Base-by-base conservation (phyloP, 2,888 invertebrate genomes). In the Neocrepidodera transversa region DNA sequence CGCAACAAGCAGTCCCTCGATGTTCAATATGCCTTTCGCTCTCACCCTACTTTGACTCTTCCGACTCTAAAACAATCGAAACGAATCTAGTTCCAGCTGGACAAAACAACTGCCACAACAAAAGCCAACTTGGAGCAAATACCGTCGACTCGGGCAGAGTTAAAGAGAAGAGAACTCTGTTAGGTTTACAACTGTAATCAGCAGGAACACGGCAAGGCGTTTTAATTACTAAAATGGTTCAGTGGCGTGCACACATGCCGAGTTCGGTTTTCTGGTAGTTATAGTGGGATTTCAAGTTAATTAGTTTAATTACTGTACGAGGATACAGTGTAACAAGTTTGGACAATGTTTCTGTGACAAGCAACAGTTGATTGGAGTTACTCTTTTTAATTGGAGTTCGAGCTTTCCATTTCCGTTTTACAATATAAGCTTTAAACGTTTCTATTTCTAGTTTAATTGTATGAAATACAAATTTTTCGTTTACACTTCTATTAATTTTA, bases 181-280 rank as follows among this genome's bases (percentile, higher is more conserved):
- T 51, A 55, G 62, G 58, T 51, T 62, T 55, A 62, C 61, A 53
- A 53, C 51, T 58, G 62, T 58, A 62, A 58, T 62, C 62, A 62
- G 58, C 42, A 51, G 55, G 26, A 58, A 50, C 62, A 60, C 56
- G 60, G 55, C 55, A 13, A 56, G 47, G 40, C 60, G 58, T 42
- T 48, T 49, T 55, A 48, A 49, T 48, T 48, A 49, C 55, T 40
- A 28, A 49, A 42, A 55, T 48, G 38, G 11, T 10, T 10, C 55
- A 58, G 57, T 36, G 50, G 50, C 57, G 50, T 43, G 18, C 14
- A 13, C 8, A 20, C 5, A 16, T 38, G 13, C 11, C 32, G 10
- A 8, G 32, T 32, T 28, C 32, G 32, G 10, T 23, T 3, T 28
- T 28, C 2, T 10, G 28, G 28, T 28, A 28, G 7, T 10, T 28